phyloP scores from a whole-genome alignment of 2,797 vertebrate species.

The Lagodon rhomboides region DNA sequence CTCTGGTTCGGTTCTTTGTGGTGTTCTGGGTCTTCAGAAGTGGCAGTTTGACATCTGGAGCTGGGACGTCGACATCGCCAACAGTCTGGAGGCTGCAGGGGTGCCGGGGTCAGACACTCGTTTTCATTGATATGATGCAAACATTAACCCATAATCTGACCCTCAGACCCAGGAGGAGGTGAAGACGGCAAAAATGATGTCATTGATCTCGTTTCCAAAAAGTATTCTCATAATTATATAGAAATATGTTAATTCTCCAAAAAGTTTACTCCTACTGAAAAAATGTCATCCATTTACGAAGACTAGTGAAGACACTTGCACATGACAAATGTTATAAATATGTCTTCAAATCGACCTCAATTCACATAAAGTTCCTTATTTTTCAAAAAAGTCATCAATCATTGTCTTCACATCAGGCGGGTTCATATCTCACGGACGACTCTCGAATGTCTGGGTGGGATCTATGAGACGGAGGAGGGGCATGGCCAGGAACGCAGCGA shows the following conservation, averaged over 20 bases:
- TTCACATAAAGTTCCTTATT: too few species aligned
- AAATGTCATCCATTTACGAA: too few species aligned
- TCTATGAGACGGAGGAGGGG: conserved; percentile 86
- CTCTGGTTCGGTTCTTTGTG: conserved; percentile 92
- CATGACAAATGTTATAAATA: too few species aligned
- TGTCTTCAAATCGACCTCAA: too few species aligned
- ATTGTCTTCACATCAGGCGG: conserved; percentile 21
- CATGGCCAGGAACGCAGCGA: conserved; percentile 91
- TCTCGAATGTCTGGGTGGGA: conserved; percentile 72
- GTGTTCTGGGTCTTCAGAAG: conserved; percentile 92
- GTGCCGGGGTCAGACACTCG: conserved; percentile 50
- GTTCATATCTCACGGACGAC: conserved; percentile 64
- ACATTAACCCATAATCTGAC: neutral
- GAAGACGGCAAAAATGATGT: too few species aligned
- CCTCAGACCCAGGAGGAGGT: neutral
- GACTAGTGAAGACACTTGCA: too few species aligned
- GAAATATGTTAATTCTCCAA: too few species aligned
- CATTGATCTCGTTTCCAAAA: too few species aligned
- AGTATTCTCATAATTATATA: too few species aligned
- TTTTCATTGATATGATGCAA: neutral
- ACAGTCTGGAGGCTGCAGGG: conserved; percentile 93
- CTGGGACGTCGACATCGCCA: conserved; percentile 94
- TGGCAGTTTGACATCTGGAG: conserved; percentile 96
- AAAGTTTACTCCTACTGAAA: too few species aligned
- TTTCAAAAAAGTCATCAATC: too few species aligned